phyloP scores from a whole-genome alignment of 2,888 invertebrate species.

The Melieria picta region DNA sequence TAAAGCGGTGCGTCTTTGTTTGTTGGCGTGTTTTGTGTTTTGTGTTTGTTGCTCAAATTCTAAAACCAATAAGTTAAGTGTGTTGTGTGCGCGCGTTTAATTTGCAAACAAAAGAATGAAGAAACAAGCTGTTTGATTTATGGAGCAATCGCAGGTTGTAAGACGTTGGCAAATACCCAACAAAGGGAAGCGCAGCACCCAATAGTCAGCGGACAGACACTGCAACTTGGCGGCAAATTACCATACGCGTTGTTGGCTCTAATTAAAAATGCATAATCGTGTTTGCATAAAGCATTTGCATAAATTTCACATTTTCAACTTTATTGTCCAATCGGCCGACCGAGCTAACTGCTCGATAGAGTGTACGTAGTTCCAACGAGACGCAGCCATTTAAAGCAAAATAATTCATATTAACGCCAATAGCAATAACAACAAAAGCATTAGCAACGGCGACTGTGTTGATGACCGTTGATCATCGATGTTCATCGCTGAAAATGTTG shows the following conservation, averaged over 20 bases:
- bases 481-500: no score
- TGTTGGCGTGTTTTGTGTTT: no score
- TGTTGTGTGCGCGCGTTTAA: not conserved
- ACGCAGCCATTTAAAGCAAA: no score
- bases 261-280: slow-evolving; percentile 15
- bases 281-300: slow-evolving; percentile 20
- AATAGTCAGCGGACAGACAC: not conserved
- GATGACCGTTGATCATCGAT: no score
- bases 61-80: not conserved
- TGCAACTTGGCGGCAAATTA: not conserved
- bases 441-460: no score
- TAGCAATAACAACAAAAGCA: no score
- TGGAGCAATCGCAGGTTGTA: not conserved
- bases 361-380: no score
- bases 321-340: slow-evolving; percentile 36
- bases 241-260: not conserved
- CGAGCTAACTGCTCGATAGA: not conserved
- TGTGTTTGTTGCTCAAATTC: not conserved
- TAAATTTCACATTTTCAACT: slow-evolving; percentile 31
- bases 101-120: slow-evolving; percentile 33
- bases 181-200: slow-evolving; percentile 7
- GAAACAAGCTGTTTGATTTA: slow-evolving; percentile 29
- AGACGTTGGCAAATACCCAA: not conserved
- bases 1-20: no score
- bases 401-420: not conserved